phyloP scores from a whole-genome alignment of 2,888 invertebrate species.

The Harpalus rufipes region DNA sequence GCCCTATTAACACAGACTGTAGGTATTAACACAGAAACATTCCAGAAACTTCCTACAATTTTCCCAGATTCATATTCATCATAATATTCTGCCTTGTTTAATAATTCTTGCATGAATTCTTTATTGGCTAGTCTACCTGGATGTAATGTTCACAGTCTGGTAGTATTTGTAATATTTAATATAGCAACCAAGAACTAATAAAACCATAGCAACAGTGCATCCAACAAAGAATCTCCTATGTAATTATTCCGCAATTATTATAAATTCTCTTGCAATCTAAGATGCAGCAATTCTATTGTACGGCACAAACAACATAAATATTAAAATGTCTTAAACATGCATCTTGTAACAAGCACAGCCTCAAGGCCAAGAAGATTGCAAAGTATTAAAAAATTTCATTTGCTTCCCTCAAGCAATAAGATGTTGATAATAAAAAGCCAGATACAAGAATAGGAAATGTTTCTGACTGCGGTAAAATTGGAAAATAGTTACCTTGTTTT shows the following conservation, averaged over 20 bases:
- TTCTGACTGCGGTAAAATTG: background rate
- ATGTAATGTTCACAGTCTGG: too few species aligned
- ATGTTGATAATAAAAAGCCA: background rate
- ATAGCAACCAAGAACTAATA: constrained; percentile 6
- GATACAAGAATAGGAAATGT: background rate
- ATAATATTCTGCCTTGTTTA: background rate
- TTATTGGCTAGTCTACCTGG: background rate
- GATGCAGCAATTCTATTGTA: background rate
- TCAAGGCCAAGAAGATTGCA: constrained; percentile 18
- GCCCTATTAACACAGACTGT: too few species aligned
- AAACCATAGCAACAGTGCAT: background rate
- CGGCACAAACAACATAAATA: constrained; percentile 19
- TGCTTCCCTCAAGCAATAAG: background rate
- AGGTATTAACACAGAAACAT: too few species aligned
- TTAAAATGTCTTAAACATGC: constrained; percentile 53
- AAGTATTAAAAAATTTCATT: constrained; percentile 53
- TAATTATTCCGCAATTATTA: constrained; percentile 23
- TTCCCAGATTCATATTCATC: too few species aligned
- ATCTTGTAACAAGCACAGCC: constrained; percentile 15
- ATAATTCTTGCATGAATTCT: background rate
- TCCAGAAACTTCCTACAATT: too few species aligned
- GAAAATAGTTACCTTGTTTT: too few species aligned
- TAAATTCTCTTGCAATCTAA: constrained; percentile 12
- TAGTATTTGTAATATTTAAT: constrained; percentile 1
- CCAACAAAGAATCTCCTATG: background rate